Conservation (phyloP, 2,888 invertebrate species). For the Pseudococcus longispinus region DNA sequence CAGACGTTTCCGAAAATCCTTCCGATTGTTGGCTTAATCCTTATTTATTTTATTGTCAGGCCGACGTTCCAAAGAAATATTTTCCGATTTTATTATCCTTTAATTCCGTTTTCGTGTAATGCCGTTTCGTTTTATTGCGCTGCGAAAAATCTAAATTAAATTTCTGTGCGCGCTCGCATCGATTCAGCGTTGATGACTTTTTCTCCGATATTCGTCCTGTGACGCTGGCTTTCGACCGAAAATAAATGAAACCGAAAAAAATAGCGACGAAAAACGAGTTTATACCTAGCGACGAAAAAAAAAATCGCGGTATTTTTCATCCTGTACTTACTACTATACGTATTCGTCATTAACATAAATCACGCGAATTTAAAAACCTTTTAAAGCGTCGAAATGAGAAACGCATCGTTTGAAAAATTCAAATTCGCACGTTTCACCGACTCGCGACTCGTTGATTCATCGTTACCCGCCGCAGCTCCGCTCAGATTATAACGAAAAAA, state of each 20-base stretch:
- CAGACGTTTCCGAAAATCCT: conserved; percentile 57
- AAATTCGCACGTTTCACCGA: neutral
- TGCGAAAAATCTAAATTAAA: conserved; percentile 52
- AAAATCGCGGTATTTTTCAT: neutral
- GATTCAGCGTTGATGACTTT: neutral
- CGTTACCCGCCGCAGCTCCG: neutral
- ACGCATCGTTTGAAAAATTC: conserved; percentile 17
- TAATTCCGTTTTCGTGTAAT: conserved; percentile 55
- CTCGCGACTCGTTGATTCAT: neutral
- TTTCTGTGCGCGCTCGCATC: conserved; percentile 17
- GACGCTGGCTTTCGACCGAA: neutral
- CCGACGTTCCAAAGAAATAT: conserved; percentile 54
- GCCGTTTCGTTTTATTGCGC: conserved; percentile 33
- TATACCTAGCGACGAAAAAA: too few species aligned
- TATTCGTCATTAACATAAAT: conserved; percentile 1
- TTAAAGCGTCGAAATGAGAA: neutral
- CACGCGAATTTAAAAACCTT: conserved; percentile 2
- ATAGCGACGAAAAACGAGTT: neutral
- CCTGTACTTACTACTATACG: neutral
- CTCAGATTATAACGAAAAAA: neutral
- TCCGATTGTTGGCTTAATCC: conserved; percentile 56
- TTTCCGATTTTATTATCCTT: conserved; percentile 56
- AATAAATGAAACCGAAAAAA: neutral
- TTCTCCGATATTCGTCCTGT: neutral
- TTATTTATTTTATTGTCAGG: conserved; percentile 57